phyloP scores from a whole-genome alignment of 2,113 vertebrate genomes.

The Salvelinus alpinus region DNA sequence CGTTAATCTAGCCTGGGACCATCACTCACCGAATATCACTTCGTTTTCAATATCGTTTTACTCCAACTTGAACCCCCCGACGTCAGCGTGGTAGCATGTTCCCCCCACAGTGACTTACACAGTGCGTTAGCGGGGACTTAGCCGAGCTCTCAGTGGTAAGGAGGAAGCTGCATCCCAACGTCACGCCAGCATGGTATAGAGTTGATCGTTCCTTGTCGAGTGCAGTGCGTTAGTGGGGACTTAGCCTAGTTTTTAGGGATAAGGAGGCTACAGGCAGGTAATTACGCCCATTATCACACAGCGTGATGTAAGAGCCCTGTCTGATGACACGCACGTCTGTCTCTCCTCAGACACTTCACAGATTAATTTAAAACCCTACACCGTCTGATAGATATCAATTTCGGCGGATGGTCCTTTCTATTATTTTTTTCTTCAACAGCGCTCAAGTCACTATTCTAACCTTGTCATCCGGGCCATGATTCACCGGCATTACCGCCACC shows the following conservation, averaged over 20 bases:
- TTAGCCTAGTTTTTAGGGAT: constrained; percentile 39
- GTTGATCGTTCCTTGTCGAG: not conserved
- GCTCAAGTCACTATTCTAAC: constrained; percentile 31
- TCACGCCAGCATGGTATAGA: constrained; percentile 36
- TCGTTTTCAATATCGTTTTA: too few species aligned
- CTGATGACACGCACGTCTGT: constrained; percentile 65
- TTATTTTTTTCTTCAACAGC: not conserved
- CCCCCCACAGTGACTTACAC: constrained; percentile 8
- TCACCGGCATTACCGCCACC: constrained; percentile 26
- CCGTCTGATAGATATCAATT: constrained; percentile 10
- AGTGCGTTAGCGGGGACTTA: constrained; percentile 32
- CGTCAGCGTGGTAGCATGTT: constrained; percentile 33
- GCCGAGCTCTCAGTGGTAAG: constrained; percentile 39
- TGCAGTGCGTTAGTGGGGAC: constrained; percentile 27
- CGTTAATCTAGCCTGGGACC: not conserved
- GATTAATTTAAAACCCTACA: constrained; percentile 59
- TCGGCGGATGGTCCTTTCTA: too few species aligned
- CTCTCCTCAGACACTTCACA: constrained; percentile 58
- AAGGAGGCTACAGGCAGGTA: constrained; percentile 53
- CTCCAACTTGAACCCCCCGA: constrained; percentile 33
- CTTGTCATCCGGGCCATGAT: constrained; percentile 22
- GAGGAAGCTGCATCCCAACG: not conserved
- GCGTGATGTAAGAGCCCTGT: constrained; percentile 57
- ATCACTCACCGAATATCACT: too few species aligned
- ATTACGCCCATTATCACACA: constrained; percentile 61